Conservation (phyloP, 1,140 invertebrate species). For the Acromyrmex echinatior region DNA sequence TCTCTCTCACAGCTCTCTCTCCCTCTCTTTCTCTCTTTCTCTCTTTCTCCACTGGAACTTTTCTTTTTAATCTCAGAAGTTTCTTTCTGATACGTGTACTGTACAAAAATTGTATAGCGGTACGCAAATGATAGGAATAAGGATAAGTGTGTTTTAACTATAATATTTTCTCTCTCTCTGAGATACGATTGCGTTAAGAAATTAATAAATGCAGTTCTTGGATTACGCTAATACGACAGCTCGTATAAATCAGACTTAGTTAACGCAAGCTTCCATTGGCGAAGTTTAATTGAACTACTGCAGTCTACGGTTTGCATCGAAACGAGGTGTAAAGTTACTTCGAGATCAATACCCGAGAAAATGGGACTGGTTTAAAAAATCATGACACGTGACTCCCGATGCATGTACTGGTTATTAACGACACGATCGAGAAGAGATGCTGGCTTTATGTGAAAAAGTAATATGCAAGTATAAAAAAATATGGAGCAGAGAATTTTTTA, state of each 20-base stretch:
- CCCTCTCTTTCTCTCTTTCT: neutral
- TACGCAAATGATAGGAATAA: neutral
- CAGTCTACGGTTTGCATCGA: neutral
- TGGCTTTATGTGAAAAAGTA: neutral
- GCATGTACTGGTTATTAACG: slow-evolving; percentile 12
- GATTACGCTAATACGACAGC: neutral
- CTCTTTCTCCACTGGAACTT: neutral
- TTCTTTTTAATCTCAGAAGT: neutral
- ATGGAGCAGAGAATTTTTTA: neutral
- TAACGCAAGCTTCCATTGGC: slow-evolving; percentile 10
- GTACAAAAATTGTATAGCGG: neutral
- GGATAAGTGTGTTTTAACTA: neutral
- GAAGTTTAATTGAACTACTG: slow-evolving; percentile 20
- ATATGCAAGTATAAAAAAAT: neutral
- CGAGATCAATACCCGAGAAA: slow-evolving; percentile 41
- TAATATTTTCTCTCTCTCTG: neutral
- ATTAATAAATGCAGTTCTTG: neutral
- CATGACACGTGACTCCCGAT: neutral
- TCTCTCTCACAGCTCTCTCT: no score
- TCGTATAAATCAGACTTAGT: slow-evolving; percentile 12
- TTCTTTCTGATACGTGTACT: neutral
- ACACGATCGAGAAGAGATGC: neutral
- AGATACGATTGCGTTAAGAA: neutral
- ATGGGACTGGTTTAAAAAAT: slow-evolving; percentile 29
- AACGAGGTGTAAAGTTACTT: slow-evolving; percentile 19